A percentile compares a stretch with the other conserved stretches of the same genome.
Evolutionary conservation across 53 echinoderm and acorn worm genomes (phyloP).

Genomic region (Holothuria leucospilota): DNA sequence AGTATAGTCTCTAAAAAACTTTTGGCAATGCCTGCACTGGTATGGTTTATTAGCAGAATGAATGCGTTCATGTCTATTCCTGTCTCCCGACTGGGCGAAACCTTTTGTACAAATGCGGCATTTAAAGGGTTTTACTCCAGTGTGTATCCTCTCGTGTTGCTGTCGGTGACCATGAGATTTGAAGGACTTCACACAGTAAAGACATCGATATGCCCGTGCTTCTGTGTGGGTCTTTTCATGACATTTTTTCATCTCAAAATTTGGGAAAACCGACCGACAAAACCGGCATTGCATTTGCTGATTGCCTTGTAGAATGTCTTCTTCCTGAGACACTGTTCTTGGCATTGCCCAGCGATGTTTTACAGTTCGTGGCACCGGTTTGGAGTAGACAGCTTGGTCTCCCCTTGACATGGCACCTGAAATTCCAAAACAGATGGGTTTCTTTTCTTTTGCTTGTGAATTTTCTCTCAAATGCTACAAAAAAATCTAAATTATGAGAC

Average conservation of each 20-base stretch:
- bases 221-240: slow-evolving; percentile 32
- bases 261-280: slow-evolving; percentile 2
- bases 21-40: background rate
- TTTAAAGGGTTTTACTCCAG: slow-evolving; percentile 22
- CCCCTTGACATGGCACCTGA: no score
- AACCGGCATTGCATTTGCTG: slow-evolving; percentile 5
- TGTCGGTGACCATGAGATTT: slow-evolving; percentile 30
- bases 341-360: no score
- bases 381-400: no score
- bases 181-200: slow-evolving; percentile 23
- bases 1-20: background rate
- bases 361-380: no score
- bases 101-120: slow-evolving; percentile 14
- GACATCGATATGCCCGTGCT: background rate
- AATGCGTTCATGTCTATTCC: slow-evolving; percentile 23
- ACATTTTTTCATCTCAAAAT: background rate
- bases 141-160: slow-evolving; percentile 34
- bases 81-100: slow-evolving; percentile 20
- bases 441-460: no score
- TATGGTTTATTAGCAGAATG: background rate
- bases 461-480: no score
- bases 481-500: no score
- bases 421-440: no score
- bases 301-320: no score
- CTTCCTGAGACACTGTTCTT: no score